These are phyloP conservation scores for Rhinolophus ferrumequinum DNA, from an alignment of 2,113 vertebrate genomes.

Conservation along the genomic window DNA sequence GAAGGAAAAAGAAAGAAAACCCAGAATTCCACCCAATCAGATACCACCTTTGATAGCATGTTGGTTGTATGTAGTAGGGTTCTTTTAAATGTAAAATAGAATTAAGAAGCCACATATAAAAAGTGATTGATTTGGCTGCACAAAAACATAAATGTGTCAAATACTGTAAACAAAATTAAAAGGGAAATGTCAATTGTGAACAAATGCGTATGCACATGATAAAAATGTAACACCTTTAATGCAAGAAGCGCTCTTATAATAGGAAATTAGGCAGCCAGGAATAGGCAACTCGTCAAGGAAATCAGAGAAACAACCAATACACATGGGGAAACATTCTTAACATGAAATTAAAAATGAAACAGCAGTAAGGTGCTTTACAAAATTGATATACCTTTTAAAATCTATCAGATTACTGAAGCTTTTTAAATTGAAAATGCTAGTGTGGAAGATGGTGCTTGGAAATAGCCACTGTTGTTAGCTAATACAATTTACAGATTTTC, in stretches of 20 bases:
- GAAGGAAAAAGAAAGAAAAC: neutral
- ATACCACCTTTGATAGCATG: neutral
- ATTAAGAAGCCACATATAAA: neutral
- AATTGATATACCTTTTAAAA: neutral
- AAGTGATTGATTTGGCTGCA: neutral
- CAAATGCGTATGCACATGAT: neutral
- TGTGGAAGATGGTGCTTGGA: neutral
- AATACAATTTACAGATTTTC: neutral
- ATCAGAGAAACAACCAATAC: neutral
- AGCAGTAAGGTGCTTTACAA: neutral
- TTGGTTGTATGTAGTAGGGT: neutral
- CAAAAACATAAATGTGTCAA: neutral
- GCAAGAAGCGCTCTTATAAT: neutral
- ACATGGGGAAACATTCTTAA: neutral
- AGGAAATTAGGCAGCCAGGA: neutral
- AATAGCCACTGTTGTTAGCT: neutral
- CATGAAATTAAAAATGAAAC: neutral
- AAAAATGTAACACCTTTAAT: neutral
- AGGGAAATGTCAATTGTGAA: neutral
- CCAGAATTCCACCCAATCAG: neutral
- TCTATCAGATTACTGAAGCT: neutral
- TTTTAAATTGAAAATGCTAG: neutral
- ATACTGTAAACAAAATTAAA: neutral
- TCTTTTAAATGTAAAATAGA: constrained; percentile 19
- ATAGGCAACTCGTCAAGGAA: neutral